Base-by-base conservation (phyloP, 2,888 invertebrate genomes). In the Cheilosia vulpina region DNA sequence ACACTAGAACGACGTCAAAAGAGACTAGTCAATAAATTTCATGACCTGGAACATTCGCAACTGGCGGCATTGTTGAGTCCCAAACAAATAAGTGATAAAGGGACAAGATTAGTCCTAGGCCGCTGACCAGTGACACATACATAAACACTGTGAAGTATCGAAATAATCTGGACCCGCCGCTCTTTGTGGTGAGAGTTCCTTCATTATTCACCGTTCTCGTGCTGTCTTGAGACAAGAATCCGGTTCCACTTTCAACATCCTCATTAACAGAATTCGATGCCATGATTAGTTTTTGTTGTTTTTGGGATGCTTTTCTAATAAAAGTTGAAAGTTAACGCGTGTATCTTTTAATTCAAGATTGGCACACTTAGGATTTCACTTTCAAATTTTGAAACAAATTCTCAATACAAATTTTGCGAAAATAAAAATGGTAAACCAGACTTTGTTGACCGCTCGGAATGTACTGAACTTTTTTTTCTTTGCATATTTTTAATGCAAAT, bases 11-110 rank as follows among this genome's bases (percentile, higher is more conserved):
- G 13, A 73, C 3, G 9, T 47, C 0, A 53, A 34, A 34, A 24
- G 4, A 24, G 11, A n/a, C 11, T 6, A 24, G 50, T 79, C 19
- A 87, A 66, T 83, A 83, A 24, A 76, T 62, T 50, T 72, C 76
- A 79, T 83, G 77, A 9, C 79, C 85, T 4, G 65, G 69, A 38
- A 85, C 52, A 11, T 62, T 57, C 1, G 87, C 53, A 52, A 87
- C 68, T 9, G 79, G 73, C n/a, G 87, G 87, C 77, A 72, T 75
- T 17, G 72, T 71, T 17, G 87, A 88, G 47, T 88, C 87, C 87
- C 87, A 88, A 21, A 88, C 53, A 68, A 88, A 84, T 2, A 88
- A 52, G 31, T 87, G 80, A 55, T 88, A 88, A 15, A 83, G 5
- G 13, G 87, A 80, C 13, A 87, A n/a, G 43, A 83, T 72, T n/a